A percentile compares a stretch with the other conserved stretches of the same genome.
Evolutionary conservation across 2,113 vertebrate species (phyloP).

Genomic region (mouse (Mus musculus)): GRCm39 chr5:48247001-48247500

Average conservation of each 20-base stretch:
- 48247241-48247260: slow-evolving; percentile 34
- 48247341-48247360: neutral
- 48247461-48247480: neutral
- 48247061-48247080: slow-evolving; percentile 69
- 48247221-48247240: slow-evolving; percentile 40
- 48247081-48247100: slow-evolving; percentile 60
- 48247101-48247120: slow-evolving; percentile 26
- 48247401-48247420: neutral
- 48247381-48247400: slow-evolving; percentile 6
- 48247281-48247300: neutral
- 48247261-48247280: neutral
- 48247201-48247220: neutral
- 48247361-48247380: neutral
- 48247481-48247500: slow-evolving; percentile 53
- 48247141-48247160: slow-evolving; percentile 20
- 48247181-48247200: neutral
- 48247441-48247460: slow-evolving; percentile 36
- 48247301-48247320: slow-evolving; percentile 7
- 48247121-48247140: neutral
- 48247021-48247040: slow-evolving; percentile 41
- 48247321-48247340: neutral
- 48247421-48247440: slow-evolving; percentile 19
- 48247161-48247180: neutral
- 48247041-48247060: slow-evolving; percentile 67
- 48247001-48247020: slow-evolving; percentile 40